Conservation (phyloP, 2,888 invertebrate genomes). For the Andrena haemorrhoa region DNA sequence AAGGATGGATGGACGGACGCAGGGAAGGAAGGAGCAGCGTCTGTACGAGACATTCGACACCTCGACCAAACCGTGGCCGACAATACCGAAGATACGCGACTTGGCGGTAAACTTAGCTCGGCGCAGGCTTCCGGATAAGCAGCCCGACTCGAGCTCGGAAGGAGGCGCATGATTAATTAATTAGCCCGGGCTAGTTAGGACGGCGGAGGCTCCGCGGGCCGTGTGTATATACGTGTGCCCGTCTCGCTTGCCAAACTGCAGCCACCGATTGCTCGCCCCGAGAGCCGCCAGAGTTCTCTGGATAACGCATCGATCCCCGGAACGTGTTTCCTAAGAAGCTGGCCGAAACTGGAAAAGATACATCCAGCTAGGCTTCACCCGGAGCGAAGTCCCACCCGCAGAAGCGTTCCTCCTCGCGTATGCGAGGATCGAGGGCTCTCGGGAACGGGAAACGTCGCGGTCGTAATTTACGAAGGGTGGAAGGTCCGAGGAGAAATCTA, state of each 20-base stretch:
- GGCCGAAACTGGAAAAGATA: too few relatives aligned
- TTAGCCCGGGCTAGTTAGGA: constrained; percentile 83
- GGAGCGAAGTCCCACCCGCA: too few relatives aligned
- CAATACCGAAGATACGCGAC: constrained; percentile 84
- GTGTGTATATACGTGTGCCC: constrained; percentile 43
- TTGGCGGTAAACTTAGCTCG: constrained; percentile 82
- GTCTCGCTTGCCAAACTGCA: constrained; percentile 41
- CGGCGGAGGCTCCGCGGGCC: constrained; percentile 52
- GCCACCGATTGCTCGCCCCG: constrained; percentile 58
- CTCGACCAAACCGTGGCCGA: constrained; percentile 80
- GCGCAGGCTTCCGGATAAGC: constrained; percentile 80
- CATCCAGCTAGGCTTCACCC: too few relatives aligned
- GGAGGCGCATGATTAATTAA: constrained; percentile 84
- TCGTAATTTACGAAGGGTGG: constrained; percentile 36
- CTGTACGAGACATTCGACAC: constrained; percentile 84
- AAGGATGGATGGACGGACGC: constrained; percentile 57
- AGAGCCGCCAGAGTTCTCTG: background rate
- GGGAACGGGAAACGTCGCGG: background rate
- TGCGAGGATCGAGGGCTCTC: constrained; percentile 11
- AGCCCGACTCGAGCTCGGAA: constrained; percentile 77
- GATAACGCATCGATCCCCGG: constrained; percentile 11
- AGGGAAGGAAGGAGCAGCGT: constrained; percentile 74
- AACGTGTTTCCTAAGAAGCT: background rate
- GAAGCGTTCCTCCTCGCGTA: background rate
- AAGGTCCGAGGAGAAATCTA: constrained; percentile 33